Conservation (phyloP, 2,113 vertebrate genomes). For the Scartelaos histophorus region DNA sequence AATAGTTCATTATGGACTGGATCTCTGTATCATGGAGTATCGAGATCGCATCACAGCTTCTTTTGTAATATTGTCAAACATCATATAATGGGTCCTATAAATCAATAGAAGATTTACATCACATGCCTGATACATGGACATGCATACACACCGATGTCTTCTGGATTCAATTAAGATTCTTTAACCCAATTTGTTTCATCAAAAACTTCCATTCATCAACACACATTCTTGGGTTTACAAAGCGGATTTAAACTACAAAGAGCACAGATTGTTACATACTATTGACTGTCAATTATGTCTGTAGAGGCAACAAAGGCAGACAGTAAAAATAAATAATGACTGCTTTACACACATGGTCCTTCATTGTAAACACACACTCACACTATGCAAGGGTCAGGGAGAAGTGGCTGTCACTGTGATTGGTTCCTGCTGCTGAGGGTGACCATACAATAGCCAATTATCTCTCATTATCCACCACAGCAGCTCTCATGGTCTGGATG, state of each 20-base stretch:
- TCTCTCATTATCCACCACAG: conserved; percentile 73
- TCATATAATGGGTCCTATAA: too few species aligned
- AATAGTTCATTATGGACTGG: neutral
- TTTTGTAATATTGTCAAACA: too few species aligned
- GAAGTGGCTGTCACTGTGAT: conserved; percentile 73
- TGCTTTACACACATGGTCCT: conserved; percentile 24
- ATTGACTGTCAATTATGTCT: conserved; percentile 37
- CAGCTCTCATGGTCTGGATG: conserved; percentile 64
- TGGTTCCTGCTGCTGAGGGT: conserved; percentile 66
- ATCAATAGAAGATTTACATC: too few species aligned
- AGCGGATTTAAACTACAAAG: conserved; percentile 27
- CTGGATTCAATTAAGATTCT: too few species aligned
- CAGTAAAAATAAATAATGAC: conserved; percentile 40
- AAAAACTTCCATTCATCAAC: neutral
- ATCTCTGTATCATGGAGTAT: neutral
- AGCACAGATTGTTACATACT: conserved; percentile 33
- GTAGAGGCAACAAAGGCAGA: conserved; percentile 37
- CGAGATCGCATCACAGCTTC: neutral
- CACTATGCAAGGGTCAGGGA: conserved; percentile 47
- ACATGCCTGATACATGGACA: too few species aligned
- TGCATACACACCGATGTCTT: too few species aligned
- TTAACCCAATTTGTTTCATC: too few species aligned
- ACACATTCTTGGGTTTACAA: conserved; percentile 39
- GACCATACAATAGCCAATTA: conserved; percentile 74
- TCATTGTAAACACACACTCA: neutral